These are phyloP conservation scores for Andrena praecox DNA, from an alignment of 2,888 invertebrate genomes.

Conservation along the genomic window DNA sequence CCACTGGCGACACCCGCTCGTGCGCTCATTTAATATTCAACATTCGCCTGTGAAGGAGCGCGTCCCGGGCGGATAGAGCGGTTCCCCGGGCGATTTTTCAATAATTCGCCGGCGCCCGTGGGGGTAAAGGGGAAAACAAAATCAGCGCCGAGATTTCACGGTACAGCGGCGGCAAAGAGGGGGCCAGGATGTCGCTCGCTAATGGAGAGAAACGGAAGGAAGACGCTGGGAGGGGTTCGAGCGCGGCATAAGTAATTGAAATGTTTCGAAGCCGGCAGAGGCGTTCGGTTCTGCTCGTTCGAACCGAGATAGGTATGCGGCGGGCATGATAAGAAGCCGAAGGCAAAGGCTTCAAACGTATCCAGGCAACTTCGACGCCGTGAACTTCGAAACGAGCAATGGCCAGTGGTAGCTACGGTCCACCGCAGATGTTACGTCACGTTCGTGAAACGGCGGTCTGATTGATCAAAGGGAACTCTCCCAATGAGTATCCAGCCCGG, in stretches of 20 bases:
- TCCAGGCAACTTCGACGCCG: constrained; percentile 49
- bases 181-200: constrained; percentile 44
- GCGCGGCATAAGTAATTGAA: constrained; percentile 69
- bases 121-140: constrained; percentile 18
- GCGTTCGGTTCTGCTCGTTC: constrained; percentile 35
- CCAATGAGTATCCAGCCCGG: constrained; percentile 37
- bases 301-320: constrained; percentile 37
- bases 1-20: background rate
- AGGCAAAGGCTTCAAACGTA: constrained; percentile 61
- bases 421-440: constrained; percentile 67
- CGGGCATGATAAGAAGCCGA: constrained; percentile 56
- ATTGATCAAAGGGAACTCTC: constrained; percentile 70
- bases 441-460: constrained; percentile 60
- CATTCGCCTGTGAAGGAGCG: background rate
- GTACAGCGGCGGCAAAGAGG: constrained; percentile 37
- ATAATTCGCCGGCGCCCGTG: constrained; percentile 24
- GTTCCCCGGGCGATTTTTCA: constrained; percentile 27
- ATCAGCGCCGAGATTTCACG: constrained; percentile 46
- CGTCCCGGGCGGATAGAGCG: background rate
- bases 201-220: constrained; percentile 63
- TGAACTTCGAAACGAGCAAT: constrained; percentile 49
- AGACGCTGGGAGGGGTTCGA: constrained; percentile 19
- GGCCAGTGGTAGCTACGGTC: constrained; percentile 43
- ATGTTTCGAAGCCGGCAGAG: constrained; percentile 61
- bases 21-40: constrained; percentile 35